Conservation (phyloP, 1,140 invertebrate genomes). For the Thaumetopoea pityocampa region DNA sequence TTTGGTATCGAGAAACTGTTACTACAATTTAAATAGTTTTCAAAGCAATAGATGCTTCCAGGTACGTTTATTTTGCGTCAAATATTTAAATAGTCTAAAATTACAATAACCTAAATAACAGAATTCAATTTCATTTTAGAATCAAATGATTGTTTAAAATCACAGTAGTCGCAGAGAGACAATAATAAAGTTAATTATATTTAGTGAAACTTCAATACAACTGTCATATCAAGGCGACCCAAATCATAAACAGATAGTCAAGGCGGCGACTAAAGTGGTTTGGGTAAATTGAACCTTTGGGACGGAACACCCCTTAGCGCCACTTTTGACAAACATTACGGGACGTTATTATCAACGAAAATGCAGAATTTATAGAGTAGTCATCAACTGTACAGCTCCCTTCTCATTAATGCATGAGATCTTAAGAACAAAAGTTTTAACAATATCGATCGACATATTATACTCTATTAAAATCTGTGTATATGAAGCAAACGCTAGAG, state of each 20-base stretch:
- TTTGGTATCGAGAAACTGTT: no score
- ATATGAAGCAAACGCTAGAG: no score
- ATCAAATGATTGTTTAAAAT: no score
- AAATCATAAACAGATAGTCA: conserved; percentile 26
- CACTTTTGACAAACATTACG: conserved; percentile 33
- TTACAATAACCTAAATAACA: no score
- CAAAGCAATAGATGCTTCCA: no score
- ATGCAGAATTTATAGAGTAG: conserved; percentile 11
- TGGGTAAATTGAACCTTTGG: conserved; percentile 18
- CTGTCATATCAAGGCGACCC: conserved; percentile 20
- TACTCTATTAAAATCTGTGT: no score
- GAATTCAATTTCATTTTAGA: no score
- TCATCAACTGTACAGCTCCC: conserved; percentile 6
- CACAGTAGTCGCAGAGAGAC: neutral
- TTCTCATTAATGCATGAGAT: conserved; percentile 4
- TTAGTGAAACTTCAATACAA: conserved; percentile 15
- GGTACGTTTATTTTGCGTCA: no score
- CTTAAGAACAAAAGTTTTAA: neutral
- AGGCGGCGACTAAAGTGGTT: conserved; percentile 21
- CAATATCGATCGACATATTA: no score
- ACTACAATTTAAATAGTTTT: no score
- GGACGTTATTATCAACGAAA: conserved; percentile 33
- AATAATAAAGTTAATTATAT: conserved; percentile 16
- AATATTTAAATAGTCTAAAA: no score
- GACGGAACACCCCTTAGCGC: conserved; percentile 16